phyloP scores from a whole-genome alignment of 1,140 invertebrate species.

The Drosophila ohnishii region DNA sequence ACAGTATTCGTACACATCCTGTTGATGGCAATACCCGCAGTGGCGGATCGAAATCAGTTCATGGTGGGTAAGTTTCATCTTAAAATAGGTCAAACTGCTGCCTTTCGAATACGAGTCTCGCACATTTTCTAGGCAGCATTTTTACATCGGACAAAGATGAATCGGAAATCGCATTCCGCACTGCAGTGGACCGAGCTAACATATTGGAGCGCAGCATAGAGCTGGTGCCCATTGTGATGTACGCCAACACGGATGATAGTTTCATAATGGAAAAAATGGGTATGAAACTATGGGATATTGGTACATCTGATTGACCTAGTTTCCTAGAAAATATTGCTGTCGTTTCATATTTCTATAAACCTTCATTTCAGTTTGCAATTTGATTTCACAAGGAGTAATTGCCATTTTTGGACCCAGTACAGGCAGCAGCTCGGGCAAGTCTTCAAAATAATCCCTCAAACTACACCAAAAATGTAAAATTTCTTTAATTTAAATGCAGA shows the following conservation, averaged over 20 bases:
- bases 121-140: conserved; percentile 77
- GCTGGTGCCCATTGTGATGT: conserved; percentile 74
- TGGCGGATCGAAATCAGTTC: conserved; percentile 56
- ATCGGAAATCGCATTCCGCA: conserved; percentile 84
- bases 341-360: neutral
- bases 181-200: conserved; percentile 84
- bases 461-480: no score
- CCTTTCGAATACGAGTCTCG: neutral
- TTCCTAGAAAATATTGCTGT: neutral
- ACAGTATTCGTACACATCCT: conserved; percentile 29
- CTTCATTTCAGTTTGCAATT: conserved; percentile 84
- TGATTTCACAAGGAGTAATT: conserved; percentile 87
- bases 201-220: conserved; percentile 80
- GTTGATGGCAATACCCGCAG: conserved; percentile 23
- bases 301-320: neutral
- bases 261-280: conserved; percentile 83
- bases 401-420: conserved; percentile 91
- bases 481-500: conserved; percentile 69
- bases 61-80: conserved; percentile 64
- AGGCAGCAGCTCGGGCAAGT: conserved; percentile 85
- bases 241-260: conserved; percentile 81
- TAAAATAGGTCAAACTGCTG: conserved; percentile 56
- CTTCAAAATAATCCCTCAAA: neutral
- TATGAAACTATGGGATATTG: conserved; percentile 32
- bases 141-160: conserved; percentile 83